Evolutionary conservation across 2,113 vertebrate species (phyloP).

Genomic region (Perca flavescens): DNA sequence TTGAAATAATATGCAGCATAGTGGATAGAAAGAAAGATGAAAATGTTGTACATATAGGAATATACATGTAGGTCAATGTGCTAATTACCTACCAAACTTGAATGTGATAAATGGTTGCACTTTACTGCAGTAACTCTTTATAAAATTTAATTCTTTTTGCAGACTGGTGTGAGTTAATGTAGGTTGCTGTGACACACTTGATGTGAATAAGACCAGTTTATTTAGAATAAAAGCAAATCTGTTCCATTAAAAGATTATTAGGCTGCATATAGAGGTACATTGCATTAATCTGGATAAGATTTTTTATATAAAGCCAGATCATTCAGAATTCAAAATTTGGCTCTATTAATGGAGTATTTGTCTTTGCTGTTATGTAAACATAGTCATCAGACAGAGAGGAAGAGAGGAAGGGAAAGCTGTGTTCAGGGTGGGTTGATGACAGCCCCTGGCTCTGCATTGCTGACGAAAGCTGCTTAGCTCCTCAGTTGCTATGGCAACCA

Average conservation of each 20-base stretch:
- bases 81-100: neutral
- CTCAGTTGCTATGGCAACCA: slow-evolving; percentile 94
- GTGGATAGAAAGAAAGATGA: neutral
- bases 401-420: slow-evolving; percentile 61
- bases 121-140: neutral
- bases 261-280: neutral
- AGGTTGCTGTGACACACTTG: neutral
- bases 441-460: slow-evolving; percentile 88
- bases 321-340: slow-evolving; percentile 46
- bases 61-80: neutral
- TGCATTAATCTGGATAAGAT: slow-evolving; percentile 45
- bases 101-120: neutral
- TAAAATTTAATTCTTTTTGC: neutral
- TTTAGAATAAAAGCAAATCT: slow-evolving; percentile 19
- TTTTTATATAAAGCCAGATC: slow-evolving; percentile 59
- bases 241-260: slow-evolving; percentile 15
- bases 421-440: slow-evolving; percentile 84
- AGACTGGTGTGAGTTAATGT: neutral
- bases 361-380: slow-evolving; percentile 78
- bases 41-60: neutral
- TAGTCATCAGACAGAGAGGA: slow-evolving; percentile 70
- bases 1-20: neutral
- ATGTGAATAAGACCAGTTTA: neutral
- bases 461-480: slow-evolving; percentile 91
- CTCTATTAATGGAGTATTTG: slow-evolving; percentile 69